Base-by-base conservation (phyloP, 2,113 vertebrate genomes). In the Gymnocephalus cernua region DNA sequence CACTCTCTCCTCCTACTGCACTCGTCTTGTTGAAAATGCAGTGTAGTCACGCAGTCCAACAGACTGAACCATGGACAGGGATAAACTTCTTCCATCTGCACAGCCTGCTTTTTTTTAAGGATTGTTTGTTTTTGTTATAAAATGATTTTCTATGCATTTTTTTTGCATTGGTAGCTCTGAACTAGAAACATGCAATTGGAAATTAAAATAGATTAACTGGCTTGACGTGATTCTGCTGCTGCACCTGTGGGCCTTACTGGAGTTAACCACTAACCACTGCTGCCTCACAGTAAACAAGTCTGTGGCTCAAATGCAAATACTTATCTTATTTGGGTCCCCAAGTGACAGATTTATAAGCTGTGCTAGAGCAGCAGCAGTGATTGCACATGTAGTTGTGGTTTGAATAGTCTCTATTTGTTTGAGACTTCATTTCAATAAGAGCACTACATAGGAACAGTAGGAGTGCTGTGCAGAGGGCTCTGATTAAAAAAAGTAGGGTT, bases 1-100 rank as follows among this genome's bases (percentile, higher is more conserved):
- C 74, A 70, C 77, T 81, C 85, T 88, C 62, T 18, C 58, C 68
- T n/a, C n/a, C n/a, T n/a, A n/a, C n/a, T n/a, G n/a, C n/a, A 65
- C 48, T 48, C 3, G 16, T 57, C n/a, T 41, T n/a, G 19, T 21
- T 53, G 44, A 66, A 50, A 68, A 18, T 11, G 7, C 25, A 18
- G 61, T 15, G 50, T 15, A 16, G 38, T 50, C 56, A 54, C 5
- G 1, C 32, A 23, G 11, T 12, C 41, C 6, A 2, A 53, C 23
- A 27, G 7, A 21, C 13, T 67, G 54, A 68, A 21, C 3, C 21
- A 27, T 27, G 15, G 29, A 70, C 0, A 3, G 21, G 32, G 12
- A 6, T 16, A 56, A 16, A 51, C n/a, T 6, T 56, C 32, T 35
- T 51, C n/a, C 57, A 62, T 27, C 62, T 48, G 64, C 44, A 59